Evolutionary conservation across 2,113 vertebrate species (phyloP).

Genomic region (Phalacrocorax pelagicus): DNA sequence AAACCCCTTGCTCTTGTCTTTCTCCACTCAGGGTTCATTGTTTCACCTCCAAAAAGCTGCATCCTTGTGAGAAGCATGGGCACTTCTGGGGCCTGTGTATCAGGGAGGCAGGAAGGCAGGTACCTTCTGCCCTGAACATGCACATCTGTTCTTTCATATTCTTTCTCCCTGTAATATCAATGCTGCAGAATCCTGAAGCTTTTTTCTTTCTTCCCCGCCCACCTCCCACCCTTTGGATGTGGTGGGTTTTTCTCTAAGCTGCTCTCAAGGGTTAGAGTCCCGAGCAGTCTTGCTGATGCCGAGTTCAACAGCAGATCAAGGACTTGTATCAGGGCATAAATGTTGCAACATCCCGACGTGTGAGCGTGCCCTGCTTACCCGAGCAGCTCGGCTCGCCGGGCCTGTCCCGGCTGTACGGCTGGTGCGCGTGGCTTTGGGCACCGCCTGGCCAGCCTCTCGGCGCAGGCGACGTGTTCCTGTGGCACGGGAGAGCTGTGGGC

Average conservation of each 20-base stretch:
- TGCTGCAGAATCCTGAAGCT: not conserved
- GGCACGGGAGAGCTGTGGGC: not conserved
- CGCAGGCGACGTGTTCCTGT: rapidly evolving
- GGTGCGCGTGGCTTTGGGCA: not conserved
- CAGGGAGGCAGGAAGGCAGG: not conserved
- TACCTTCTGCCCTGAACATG: not conserved
- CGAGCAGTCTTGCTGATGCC: not conserved
- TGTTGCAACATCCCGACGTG: rapidly evolving
- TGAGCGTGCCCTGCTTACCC: not conserved
- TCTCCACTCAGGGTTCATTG: not conserved
- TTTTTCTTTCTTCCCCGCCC: not conserved
- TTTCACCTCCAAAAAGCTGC: not conserved
- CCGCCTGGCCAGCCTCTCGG: not conserved
- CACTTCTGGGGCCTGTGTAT: rapidly evolving
- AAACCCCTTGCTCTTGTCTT: not conserved
- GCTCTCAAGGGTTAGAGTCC: not conserved
- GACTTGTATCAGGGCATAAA: not conserved
- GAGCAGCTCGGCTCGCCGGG: rapidly evolving
- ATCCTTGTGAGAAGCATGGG: not conserved
- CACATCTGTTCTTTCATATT: not conserved
- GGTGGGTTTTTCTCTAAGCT: not conserved
- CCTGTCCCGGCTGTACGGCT: rapidly evolving
- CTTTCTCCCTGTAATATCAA: not conserved
- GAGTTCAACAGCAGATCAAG: not conserved
- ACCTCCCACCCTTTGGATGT: not conserved